These are phyloP conservation scores for Micrasema minimum DNA, from an alignment of 1,140 invertebrate genomes.

Conservation along the genomic window DNA sequence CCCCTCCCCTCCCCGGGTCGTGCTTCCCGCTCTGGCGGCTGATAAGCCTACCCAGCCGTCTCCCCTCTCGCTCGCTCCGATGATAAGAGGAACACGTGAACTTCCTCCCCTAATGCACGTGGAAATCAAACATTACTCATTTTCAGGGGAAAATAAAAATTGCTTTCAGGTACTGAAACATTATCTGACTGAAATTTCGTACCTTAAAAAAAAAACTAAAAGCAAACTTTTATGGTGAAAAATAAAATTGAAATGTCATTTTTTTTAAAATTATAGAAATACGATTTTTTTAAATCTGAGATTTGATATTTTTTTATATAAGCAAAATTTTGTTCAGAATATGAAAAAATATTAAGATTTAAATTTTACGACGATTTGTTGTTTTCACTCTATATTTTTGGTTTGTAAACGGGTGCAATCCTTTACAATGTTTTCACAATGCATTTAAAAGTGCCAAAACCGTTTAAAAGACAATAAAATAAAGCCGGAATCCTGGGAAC, in stretches of 20 bases:
- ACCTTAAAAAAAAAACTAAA: no score
- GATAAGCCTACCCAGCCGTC: slow-evolving; percentile 2
- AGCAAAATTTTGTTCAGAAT: no score
- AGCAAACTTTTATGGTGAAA: no score
- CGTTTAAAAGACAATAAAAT: slow-evolving; percentile 37
- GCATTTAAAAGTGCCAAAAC: neutral
- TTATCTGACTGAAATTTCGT: no score
- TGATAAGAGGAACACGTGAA: slow-evolving; percentile 50
- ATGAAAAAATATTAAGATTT: no score
- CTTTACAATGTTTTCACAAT: slow-evolving; percentile 3
- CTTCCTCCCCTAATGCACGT: slow-evolving; percentile 34
- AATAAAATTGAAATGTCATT: no score
- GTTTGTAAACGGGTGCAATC: slow-evolving; percentile 1
- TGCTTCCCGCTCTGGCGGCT: slow-evolving; percentile 50
- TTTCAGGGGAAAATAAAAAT: neutral
- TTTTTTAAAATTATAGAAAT: no score
- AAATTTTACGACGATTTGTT: no score
- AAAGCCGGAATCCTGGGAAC: slow-evolving; percentile 13
- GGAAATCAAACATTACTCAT: slow-evolving; percentile 1
- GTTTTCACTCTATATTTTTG: neutral
- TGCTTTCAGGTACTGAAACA: no score
- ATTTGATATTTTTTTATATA: no score
- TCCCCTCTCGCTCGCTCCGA: slow-evolving; percentile 34
- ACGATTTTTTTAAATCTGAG: no score
- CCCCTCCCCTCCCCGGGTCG: slow-evolving; percentile 54